Base-by-base conservation (phyloP, 2,888 invertebrate species). In the Tenthredo mesomela region DNA sequence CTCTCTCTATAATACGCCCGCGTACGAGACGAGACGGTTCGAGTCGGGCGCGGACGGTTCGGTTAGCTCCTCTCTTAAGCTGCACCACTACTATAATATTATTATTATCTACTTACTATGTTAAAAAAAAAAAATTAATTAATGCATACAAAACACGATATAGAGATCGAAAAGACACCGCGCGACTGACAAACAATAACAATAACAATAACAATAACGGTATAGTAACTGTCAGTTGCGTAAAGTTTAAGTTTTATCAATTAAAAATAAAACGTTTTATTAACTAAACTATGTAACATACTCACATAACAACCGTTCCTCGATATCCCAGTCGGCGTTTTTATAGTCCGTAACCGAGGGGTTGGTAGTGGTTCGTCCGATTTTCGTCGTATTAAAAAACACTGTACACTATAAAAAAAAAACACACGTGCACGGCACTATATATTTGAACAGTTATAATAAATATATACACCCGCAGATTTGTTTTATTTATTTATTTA, bases 281-380 rank as follows among this genome's bases (percentile, higher is more conserved):
- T 2, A 29, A 29, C n/a, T 80, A n/a, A 84, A 58, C 50, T 0
- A 10, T 18, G 15, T 29, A 40, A 77, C 7, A 25, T 90, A 91
- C 91, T 91, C 89, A 91, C 91, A 89, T 90, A 91, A 90, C 86
- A 86, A 86, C 85, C 87, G 87, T 86, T 83, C 87, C 88, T 90
- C 85, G 88, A 88, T 88, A 89, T 88, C 84, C 87, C 87, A 85
- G 86, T 82, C 87, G 85, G 33, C 85, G 75, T 25, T 70, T 70
- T 80, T 50, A 70, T 70, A 80, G 84, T 85, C 85, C 83, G 25
- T 67, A 40, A n/a, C n/a, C 29, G 33, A 47, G 77, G 77, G 85
- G 75, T 70, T 29, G 67, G 67, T 33, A 33, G 21, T 21, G 21
- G 9, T 0, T 0, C 25, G 61, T 75, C 50, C 54, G 54, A 54